Percentiles rank a stretch among this genome's conserved stretches.
Conservation (phyloP, 2,888 invertebrate genomes). For the Tenthredo scrophulariae region DNA sequence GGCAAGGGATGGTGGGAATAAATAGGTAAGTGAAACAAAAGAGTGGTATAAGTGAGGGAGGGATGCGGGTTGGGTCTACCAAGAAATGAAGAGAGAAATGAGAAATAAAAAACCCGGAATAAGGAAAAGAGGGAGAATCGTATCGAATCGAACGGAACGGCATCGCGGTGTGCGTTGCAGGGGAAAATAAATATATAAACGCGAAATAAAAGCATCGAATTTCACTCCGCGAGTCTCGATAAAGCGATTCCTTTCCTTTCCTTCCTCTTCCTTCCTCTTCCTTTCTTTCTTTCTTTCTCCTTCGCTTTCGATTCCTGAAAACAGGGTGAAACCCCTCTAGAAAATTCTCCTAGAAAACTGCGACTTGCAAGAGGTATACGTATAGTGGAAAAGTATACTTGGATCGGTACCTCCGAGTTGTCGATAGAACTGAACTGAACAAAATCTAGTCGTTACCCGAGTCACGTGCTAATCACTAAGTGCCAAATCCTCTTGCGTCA, state of each 20-base stretch:
- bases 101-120: neutral
- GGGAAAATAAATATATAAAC: conserved; percentile 57
- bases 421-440: neutral
- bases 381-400: neutral
- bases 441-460: conserved; percentile 51
- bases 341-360: neutral
- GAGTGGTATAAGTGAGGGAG: conserved; percentile 54
- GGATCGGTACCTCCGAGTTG: neutral
- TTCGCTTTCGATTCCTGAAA: conserved; percentile 28
- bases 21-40: conserved; percentile 59
- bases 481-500: conserved; percentile 47
- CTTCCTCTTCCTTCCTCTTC: neutral
- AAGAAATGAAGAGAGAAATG: conserved; percentile 44
- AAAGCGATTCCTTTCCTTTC: conserved; percentile 42
- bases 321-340: neutral
- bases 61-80: neutral
- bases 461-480: conserved; percentile 64
- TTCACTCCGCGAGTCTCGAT: conserved; percentile 49
- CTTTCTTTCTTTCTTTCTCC: neutral
- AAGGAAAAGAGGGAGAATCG: neutral
- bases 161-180: conserved; percentile 22
- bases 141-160: neutral
- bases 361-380: neutral
- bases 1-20: conserved; percentile 58
- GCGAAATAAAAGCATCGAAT: conserved; percentile 54